phyloP scores from a whole-genome alignment of 2,113 vertebrate genomes.

The Lutjanus erythropterus region DNA sequence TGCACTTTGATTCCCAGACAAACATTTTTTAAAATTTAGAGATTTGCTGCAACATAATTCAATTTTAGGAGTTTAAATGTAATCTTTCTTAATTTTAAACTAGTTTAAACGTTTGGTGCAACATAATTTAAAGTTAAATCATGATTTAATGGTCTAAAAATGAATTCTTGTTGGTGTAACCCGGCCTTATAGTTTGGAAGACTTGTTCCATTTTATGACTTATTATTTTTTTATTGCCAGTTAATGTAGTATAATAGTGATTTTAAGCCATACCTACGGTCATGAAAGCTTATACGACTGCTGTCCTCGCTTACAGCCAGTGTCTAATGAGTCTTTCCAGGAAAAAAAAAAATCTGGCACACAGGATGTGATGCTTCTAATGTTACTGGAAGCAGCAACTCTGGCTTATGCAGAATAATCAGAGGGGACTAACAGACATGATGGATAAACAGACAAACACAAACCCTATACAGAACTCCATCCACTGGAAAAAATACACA shows the following conservation, averaged over 20 bases:
- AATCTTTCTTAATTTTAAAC: too few relatives aligned
- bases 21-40: too few relatives aligned
- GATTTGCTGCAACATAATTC: too few relatives aligned
- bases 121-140: too few relatives aligned
- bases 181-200: too few relatives aligned
- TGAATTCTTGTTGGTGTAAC: too few relatives aligned
- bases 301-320: not conserved
- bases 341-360: not conserved
- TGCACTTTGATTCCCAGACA: too few relatives aligned
- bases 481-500: not conserved
- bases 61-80: too few relatives aligned
- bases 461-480: not conserved
- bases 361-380: constrained; percentile 24
- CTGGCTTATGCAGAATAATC: constrained; percentile 2
- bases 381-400: constrained; percentile 34
- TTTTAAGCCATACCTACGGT: too few relatives aligned
- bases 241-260: not conserved
- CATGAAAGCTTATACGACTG: not conserved
- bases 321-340: constrained; percentile 18
- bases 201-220: not conserved
- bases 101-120: too few relatives aligned
- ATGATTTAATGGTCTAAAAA: too few relatives aligned
- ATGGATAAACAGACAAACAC: not conserved
- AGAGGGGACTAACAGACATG: not conserved
- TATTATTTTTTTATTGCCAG: constrained; percentile 2